Base-by-base conservation (phyloP, 2,888 invertebrate species). In the Patella depressa region DNA sequence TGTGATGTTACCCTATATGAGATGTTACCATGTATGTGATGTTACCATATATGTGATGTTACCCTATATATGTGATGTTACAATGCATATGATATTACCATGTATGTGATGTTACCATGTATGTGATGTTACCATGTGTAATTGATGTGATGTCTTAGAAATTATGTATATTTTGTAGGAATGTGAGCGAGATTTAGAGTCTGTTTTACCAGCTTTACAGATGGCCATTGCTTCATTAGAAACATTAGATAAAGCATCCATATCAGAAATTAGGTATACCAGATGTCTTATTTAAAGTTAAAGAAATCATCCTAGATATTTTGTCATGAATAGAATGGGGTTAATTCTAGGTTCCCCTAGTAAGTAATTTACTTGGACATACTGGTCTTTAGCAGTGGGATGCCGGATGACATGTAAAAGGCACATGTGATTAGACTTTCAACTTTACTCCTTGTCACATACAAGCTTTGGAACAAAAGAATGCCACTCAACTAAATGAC, bases 171-270 rank as follows among this genome's bases (percentile, higher is more conserved):
- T 72, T 53, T 70, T 73, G 0, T 78, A 91, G 90, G 90, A 91
- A 80, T 91, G 91, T 84, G 88, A 91, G 81, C 81, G 85, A 72
- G 91, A 91, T 81, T 82, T 91, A 53, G 88, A 88, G 11, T 89
- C 90, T 29, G 91, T 91, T 2, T 83, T 90, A 53, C 91, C 91
- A 65, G 87, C 88, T 7, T 81, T 91, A 59, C 87, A 90, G 78
- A 84, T 86, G 59, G 91, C 91, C 53, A 89, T 91, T 53, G 86
- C 84, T n/a, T 88, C 91, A n/a, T 81, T 91, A 57, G 89, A 91
- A 77, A 86, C 90, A 0, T 81, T 91, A 17, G 89, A 91, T 79
- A 91, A 91, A 81, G 87, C 89, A 14, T 90, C 90, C 53, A 89
- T 91, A 53, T 88, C 91, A 53, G 91, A 91, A 84, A 86, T 91